These are phyloP conservation scores for Passer montanus DNA, from an alignment of 2,113 vertebrate species.

Conservation along the genomic window DNA sequence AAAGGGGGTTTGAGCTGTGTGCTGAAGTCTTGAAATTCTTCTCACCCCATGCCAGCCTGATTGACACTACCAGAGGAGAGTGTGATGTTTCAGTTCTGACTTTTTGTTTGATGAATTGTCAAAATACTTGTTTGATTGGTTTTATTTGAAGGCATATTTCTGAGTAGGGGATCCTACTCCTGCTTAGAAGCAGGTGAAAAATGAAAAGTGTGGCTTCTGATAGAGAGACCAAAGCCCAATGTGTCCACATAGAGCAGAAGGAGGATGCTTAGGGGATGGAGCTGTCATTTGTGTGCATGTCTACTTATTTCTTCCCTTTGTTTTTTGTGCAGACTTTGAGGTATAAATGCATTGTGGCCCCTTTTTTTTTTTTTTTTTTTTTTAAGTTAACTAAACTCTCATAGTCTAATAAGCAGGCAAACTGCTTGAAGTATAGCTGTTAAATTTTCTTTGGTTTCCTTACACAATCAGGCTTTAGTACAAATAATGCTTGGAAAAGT, in stretches of 20 bases:
- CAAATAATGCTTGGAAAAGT: slow-evolving; percentile 18
- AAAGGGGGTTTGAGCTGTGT: neutral
- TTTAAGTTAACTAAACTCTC: neutral
- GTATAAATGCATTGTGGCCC: neutral
- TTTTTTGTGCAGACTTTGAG: neutral
- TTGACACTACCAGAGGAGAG: neutral
- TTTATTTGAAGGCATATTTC: neutral
- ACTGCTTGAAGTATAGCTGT: neutral
- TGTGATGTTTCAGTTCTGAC: neutral
- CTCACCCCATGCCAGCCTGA: neutral
- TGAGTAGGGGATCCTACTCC: neutral
- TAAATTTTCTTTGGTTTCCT: slow-evolving; percentile 30
- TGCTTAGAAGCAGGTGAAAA: neutral
- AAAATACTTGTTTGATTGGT: neutral
- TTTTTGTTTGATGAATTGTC: neutral
- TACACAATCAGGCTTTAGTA: neutral
- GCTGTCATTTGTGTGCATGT: neutral
- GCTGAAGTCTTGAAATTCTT: neutral
- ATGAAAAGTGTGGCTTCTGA: neutral
- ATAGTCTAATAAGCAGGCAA: neutral
- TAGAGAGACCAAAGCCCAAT: neutral
- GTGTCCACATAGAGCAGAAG: neutral
- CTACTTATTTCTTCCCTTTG: neutral
- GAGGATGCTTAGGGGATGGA: neutral
- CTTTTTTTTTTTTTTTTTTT: neutral